Evolutionary conservation across 2,797 vertebrate species (phyloP), one percentile per base, ranked within the genome.

Genomic region (Philypnodon macrostomus): DNA sequence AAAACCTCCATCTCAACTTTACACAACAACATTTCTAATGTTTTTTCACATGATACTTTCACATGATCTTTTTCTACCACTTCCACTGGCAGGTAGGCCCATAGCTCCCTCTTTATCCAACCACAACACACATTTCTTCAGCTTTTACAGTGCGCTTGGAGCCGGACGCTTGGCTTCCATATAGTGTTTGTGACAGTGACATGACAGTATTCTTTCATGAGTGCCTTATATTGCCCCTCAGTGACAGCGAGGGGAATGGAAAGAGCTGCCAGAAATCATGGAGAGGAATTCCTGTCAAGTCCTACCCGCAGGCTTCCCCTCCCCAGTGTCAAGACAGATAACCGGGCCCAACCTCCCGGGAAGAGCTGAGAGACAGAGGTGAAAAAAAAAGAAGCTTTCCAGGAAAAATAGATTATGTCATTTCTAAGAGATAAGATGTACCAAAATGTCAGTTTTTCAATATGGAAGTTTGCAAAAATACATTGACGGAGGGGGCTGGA

Each of bases 171-270:
- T 65, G 19, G 5, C 31, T 45, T 73, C 48, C 52, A 63, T 59
- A 75, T 55, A 68, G 57, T 71, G 60, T 72, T 56, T 67, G 53
- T 71, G 81, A 81, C 75, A 80, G 65, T 77, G 67, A 82, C 79
- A 86, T 77, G 77, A 80, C 73, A 77, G 64, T 58, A 16, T 41
- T 75, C 65, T 79, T 81, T 80, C 75, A 80, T 77, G 62, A 61
- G 49, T 66, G 44, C 64, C 69, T 79, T 63, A 62, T 67, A 71
- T 68, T 62, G 63, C 48, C 63, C 59, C 39, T 27, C 65, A 67
- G 63, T 83, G 81, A 81, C 80, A 84, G 64, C 49, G 10, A 23
- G 19, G 47, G 31, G 68, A 72, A 67, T 63, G 64, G 58, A 73
- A 55, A 70, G 62, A 73, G 59, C 67, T 66, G 78, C 55, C 55